phyloP scores from a whole-genome alignment of 2,797 vertebrate genomes.

The Hozukius guyotensis region DNA sequence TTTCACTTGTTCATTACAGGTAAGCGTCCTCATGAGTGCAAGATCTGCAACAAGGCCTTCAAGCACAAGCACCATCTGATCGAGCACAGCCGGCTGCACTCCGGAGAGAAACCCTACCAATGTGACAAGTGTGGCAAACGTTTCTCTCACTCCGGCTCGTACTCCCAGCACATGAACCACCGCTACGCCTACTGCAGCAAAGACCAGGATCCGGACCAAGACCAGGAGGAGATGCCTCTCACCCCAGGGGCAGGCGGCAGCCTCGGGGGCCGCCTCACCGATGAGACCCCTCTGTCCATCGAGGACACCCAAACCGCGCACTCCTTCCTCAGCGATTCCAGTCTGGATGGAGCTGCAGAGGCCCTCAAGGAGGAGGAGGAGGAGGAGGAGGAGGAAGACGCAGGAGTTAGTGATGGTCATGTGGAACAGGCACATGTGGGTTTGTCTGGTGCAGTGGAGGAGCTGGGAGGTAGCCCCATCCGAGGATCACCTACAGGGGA shows the following conservation, averaged over 20 bases:
- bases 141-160: conserved; percentile 89
- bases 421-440: conserved; percentile 24
- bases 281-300: conserved; percentile 58
- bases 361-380: conserved; percentile 73
- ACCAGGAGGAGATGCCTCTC: conserved; percentile 73
- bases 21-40: conserved; percentile 86
- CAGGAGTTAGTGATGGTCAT: conserved; percentile 19
- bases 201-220: conserved; percentile 81
- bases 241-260: conserved; percentile 40
- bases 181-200: conserved; percentile 88
- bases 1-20: conserved; percentile 67
- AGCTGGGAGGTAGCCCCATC: conserved; percentile 19
- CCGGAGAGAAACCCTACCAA: conserved; percentile 88
- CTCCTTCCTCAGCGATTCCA: conserved; percentile 83
- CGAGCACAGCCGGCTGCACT: conserved; percentile 88
- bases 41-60: conserved; percentile 88
- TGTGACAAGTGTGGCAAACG: conserved; percentile 89
- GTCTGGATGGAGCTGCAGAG: conserved; percentile 74
- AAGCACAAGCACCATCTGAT: conserved; percentile 90
- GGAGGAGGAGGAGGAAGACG: conserved; percentile 68
- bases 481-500: conserved; percentile 31
- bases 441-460: conserved; percentile 20
- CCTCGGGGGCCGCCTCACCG: conserved; percentile 32
- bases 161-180: conserved; percentile 91
- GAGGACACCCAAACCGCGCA: conserved; percentile 75